Conservation (phyloP, 2,888 invertebrate genomes). For the Calameuta pallipes region DNA sequence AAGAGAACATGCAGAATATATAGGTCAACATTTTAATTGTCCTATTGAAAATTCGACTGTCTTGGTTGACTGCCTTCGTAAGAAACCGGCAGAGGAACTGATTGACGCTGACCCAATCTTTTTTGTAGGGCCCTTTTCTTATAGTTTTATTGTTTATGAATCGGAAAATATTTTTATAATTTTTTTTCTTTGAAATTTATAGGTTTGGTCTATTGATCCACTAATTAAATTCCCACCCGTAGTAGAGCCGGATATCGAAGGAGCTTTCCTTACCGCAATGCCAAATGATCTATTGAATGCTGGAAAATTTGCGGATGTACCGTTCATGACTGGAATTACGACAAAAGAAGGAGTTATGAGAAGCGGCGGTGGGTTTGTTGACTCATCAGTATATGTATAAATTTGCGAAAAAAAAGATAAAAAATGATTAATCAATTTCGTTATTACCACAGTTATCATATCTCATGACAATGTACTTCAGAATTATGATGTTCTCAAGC, state of each 20-base stretch:
- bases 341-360: slow-evolving; percentile 15
- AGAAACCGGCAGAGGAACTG: slow-evolving; percentile 11
- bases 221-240: slow-evolving; percentile 11
- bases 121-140: not conserved
- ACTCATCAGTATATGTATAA: not conserved
- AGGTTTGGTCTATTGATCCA: slow-evolving; percentile 20
- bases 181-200: not conserved
- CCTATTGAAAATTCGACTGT: slow-evolving; percentile 11
- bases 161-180: not conserved
- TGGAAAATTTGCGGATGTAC: slow-evolving; percentile 20
- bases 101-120: slow-evolving; percentile 15
- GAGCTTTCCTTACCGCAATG: slow-evolving; percentile 15
- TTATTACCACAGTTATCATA: slow-evolving; percentile 9
- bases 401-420: not conserved
- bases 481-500: slow-evolving; percentile 13
- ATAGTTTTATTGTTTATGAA: not conserved
- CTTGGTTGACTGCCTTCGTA: slow-evolving; percentile 19
- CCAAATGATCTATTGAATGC: slow-evolving; percentile 7
- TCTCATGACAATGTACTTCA: not conserved
- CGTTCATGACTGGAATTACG: slow-evolving; percentile 17
- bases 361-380: not conserved
- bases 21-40: slow-evolving; percentile 13
- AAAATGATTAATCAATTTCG: not conserved
- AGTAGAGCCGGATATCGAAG: slow-evolving; percentile 16
- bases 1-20: slow-evolving; percentile 11